phyloP scores from a whole-genome alignment of 2,113 vertebrate species.

The Petaurus breviceps region DNA sequence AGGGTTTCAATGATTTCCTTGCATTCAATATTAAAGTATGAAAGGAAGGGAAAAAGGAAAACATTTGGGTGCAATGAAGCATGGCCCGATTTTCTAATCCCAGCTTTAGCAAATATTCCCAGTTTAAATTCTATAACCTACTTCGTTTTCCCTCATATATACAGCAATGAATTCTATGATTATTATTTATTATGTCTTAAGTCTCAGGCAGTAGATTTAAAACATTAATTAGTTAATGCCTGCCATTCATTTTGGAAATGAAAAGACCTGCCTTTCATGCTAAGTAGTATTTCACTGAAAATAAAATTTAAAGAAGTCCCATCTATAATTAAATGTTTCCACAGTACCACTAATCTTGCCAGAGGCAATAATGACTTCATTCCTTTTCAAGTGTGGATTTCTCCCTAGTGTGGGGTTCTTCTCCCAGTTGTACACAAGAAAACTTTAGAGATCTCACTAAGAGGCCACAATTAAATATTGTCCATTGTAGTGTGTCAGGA shows the following conservation, averaged over 20 bases:
- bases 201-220: neutral
- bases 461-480: neutral
- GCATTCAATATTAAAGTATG: neutral
- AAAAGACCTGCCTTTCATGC: neutral
- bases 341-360: neutral
- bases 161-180: neutral
- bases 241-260: neutral
- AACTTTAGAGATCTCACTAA: neutral
- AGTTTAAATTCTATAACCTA: neutral
- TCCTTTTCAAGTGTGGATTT: neutral
- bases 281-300: slow-evolving; percentile 8
- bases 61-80: neutral
- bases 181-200: slow-evolving; percentile 2
- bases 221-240: slow-evolving; percentile 9
- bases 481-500: neutral
- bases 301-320: neutral
- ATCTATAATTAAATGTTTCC: neutral
- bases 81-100: neutral
- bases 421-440: neutral
- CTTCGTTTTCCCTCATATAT: neutral
- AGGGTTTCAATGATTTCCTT: neutral
- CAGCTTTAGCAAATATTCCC: neutral
- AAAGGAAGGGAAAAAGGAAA: neutral
- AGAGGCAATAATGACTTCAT: neutral
- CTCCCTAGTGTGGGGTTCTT: neutral